Percentiles rank a stretch among this genome's conserved stretches.
phyloP scores from a whole-genome alignment of 2,797 vertebrate genomes.

The Antennarius maculatus region DNA sequence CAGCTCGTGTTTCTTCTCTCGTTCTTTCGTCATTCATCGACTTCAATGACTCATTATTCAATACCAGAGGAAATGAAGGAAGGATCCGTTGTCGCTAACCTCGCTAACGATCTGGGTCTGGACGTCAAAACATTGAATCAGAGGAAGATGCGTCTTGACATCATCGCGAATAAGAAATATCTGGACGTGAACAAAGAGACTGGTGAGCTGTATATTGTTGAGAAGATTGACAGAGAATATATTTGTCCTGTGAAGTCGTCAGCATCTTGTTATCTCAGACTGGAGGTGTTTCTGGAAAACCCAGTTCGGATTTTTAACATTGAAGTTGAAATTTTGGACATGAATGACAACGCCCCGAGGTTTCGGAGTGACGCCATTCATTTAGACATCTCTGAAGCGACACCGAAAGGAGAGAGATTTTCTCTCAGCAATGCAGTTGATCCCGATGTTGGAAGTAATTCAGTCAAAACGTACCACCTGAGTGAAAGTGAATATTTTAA shows the following conservation, averaged over 20 bases:
- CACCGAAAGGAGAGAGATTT: constrained; percentile 65
- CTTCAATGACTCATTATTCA: constrained; percentile 71
- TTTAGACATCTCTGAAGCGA: constrained; percentile 79
- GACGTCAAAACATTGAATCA: constrained; percentile 54
- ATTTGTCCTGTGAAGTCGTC: constrained; percentile 41
- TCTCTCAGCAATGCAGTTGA: constrained; percentile 67
- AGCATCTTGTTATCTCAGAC: constrained; percentile 62
- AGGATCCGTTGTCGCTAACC: constrained; percentile 77
- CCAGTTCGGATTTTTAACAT: constrained; percentile 73
- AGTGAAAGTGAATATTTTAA: constrained; percentile 55
- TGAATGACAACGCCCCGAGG: constrained; percentile 67
- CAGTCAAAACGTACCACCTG: constrained; percentile 65
- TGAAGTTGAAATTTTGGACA: constrained; percentile 67
- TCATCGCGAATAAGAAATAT: constrained; percentile 70
- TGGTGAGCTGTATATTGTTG: constrained; percentile 64
- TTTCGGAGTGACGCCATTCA: constrained; percentile 56
- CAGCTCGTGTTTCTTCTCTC: constrained; percentile 16
- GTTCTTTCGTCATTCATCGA: constrained; percentile 46
- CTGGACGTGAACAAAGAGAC: constrained; percentile 72
- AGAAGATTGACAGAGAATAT: constrained; percentile 70
- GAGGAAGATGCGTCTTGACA: constrained; percentile 71
- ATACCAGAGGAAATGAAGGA: constrained; percentile 79
- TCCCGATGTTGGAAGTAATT: constrained; percentile 68
- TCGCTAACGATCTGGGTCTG: constrained; percentile 77
- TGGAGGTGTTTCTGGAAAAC: constrained; percentile 72